phyloP scores from a whole-genome alignment of 2,888 invertebrate species.

The Scrobipalpa atriplicella region DNA sequence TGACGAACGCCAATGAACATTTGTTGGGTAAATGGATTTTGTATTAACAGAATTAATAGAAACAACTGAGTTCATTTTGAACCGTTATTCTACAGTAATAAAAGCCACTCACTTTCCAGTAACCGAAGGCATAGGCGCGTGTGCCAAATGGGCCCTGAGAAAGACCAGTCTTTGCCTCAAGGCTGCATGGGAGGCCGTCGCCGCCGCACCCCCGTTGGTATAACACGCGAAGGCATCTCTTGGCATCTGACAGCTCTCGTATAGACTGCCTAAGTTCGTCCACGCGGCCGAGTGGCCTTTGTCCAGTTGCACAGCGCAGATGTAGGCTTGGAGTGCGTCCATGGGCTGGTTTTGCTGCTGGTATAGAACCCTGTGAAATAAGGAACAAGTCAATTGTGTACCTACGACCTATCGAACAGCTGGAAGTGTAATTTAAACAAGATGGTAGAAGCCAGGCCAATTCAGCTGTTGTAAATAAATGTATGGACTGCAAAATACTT shows the following conservation, averaged over 20 bases:
- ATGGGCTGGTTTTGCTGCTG: constrained; percentile 99
- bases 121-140: constrained; percentile 96
- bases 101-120: constrained; percentile 89
- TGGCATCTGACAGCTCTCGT: constrained; percentile 97
- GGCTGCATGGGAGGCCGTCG: constrained; percentile 73
- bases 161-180: constrained; percentile 94
- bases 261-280: constrained; percentile 89
- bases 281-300: constrained; percentile 85
- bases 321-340: constrained; percentile 99
- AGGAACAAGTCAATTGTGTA: background rate
- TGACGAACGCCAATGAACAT: background rate
- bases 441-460: too few species aligned
- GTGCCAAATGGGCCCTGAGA: constrained; percentile 93
- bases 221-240: constrained; percentile 99
- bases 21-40: background rate
- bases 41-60: background rate
- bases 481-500: background rate
- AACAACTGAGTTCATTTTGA: too few species aligned
- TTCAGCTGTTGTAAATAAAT: too few species aligned
- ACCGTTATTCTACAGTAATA: background rate
- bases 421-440: too few species aligned
- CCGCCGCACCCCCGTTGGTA: constrained; percentile 88
- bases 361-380: constrained; percentile 91
- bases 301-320: constrained; percentile 99
- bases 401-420: background rate